A percentile compares a stretch with the other conserved stretches of the same genome.
phyloP scores from a whole-genome alignment of 2,888 invertebrate genomes.

The Melinaea marsaeus region DNA sequence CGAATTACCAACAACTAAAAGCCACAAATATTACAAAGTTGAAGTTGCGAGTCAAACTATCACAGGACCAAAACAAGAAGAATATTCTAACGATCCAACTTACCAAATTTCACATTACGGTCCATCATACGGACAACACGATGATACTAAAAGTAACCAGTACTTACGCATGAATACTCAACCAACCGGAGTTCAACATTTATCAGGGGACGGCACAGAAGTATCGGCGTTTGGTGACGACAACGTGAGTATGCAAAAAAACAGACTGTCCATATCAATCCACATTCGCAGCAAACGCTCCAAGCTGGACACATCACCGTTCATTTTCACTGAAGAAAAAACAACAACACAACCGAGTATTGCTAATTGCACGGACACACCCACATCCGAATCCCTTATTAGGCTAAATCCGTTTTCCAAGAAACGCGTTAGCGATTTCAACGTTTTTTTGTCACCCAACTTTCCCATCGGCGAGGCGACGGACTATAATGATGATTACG shows the following conservation, averaged over 20 bases:
- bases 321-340: conserved; percentile 43
- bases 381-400: conserved; percentile 44
- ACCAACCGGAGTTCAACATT: conserved; percentile 57
- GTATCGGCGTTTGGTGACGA: conserved; percentile 63
- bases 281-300: conserved; percentile 41
- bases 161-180: conserved; percentile 56
- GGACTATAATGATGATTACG: conserved; percentile 41
- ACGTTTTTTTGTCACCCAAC: conserved; percentile 44
- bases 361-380: conserved; percentile 33
- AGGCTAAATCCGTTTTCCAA: conserved; percentile 35
- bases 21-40: conserved; percentile 54
- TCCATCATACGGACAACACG: conserved; percentile 35
- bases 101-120: conserved; percentile 47
- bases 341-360: conserved; percentile 28
- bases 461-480: conserved; percentile 47
- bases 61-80: conserved; percentile 35
- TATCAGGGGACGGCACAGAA: conserved; percentile 60
- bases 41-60: conserved; percentile 54
- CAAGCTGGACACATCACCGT: conserved; percentile 50
- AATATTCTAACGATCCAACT: conserved; percentile 37
- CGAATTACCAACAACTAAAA: conserved; percentile 47
- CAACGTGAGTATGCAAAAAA: conserved; percentile 58
- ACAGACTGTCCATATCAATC: conserved; percentile 20
- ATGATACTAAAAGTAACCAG: conserved; percentile 44
- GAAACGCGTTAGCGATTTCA: conserved; percentile 36